Conservation (phyloP, 2,888 invertebrate genomes). For the Lasius fuliginosus region DNA sequence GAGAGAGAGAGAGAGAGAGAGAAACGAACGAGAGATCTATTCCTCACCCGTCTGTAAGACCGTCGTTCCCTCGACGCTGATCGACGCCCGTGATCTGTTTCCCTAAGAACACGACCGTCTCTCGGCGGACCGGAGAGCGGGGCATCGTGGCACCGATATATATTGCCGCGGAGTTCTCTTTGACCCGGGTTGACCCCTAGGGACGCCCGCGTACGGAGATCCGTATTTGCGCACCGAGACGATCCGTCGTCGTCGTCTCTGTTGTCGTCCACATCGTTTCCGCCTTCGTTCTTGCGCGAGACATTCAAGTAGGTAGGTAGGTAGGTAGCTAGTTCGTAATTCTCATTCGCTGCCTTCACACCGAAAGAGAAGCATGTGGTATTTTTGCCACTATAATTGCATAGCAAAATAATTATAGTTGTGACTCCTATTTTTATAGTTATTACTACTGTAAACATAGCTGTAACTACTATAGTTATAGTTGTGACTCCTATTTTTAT, state of each 20-base stretch:
- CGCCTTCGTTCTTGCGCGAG: conserved; percentile 44
- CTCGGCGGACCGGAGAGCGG: conserved; percentile 65
- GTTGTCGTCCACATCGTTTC: conserved; percentile 31
- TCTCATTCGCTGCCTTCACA: conserved; percentile 58
- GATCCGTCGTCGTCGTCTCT: conserved; percentile 40
- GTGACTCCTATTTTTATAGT: no score
- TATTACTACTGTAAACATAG: no score
- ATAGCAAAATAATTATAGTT: no score
- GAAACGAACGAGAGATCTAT: conserved; percentile 8
- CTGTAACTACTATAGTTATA: no score
- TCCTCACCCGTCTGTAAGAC: conserved; percentile 24
- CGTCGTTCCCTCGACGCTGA: conserved; percentile 30
- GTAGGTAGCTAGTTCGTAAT: conserved; percentile 38
- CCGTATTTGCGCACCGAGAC: conserved; percentile 72
- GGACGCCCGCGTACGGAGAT: conserved; percentile 67
- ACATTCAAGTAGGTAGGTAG: conserved; percentile 22
- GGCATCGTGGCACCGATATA: conserved; percentile 70
- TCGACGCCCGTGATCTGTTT: conserved; percentile 75
- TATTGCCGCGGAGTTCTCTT: conserved; percentile 74
- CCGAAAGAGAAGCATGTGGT: no score
- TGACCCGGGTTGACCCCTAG: conserved; percentile 79
- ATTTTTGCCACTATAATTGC: no score
- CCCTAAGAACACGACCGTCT: conserved; percentile 70
- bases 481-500: no score
- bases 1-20: not conserved